phyloP scores from a whole-genome alignment of 2,888 invertebrate species.

The Ectropis crepuscularia region DNA sequence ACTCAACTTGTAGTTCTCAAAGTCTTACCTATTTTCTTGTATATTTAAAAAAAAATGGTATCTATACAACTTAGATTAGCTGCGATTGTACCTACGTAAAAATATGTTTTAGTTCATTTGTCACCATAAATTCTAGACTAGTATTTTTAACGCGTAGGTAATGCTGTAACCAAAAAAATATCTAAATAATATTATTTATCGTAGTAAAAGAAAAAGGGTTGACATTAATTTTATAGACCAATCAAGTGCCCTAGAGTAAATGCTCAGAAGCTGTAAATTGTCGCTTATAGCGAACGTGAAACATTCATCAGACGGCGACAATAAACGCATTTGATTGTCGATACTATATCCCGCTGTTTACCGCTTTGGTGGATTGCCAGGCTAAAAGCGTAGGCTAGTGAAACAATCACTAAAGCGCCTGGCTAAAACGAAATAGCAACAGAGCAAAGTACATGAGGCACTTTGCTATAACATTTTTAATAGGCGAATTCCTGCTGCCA shows the following conservation, averaged over 20 bases:
- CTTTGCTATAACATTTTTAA: conserved; percentile 43
- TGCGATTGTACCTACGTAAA: too few species aligned
- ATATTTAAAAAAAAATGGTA: too few species aligned
- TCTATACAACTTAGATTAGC: too few species aligned
- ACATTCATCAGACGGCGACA: conserved; percentile 23
- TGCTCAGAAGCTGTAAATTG: conserved; percentile 4
- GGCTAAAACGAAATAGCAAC: conserved; percentile 32
- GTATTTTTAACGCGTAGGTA: too few species aligned
- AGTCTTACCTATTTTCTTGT: too few species aligned
- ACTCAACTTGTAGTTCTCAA: too few species aligned
- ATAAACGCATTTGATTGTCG: conserved; percentile 34
- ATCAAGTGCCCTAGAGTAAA: conserved; percentile 7
- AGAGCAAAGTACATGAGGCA: conserved; percentile 34
- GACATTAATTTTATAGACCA: not conserved
- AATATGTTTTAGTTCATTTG: too few species aligned
- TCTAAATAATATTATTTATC: too few species aligned
- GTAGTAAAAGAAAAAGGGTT: not conserved
- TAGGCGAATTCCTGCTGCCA: conserved; percentile 25
- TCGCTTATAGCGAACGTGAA: conserved; percentile 5
- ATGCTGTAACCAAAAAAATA: too few species aligned
- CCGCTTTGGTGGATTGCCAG: conserved; percentile 37
- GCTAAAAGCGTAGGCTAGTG: conserved; percentile 40
- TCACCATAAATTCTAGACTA: too few species aligned
- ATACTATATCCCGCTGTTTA: conserved; percentile 35
- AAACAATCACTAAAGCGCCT: conserved; percentile 40